Base-by-base conservation (phyloP, 2,113 vertebrate genomes). In the Gallinago paraguaiae region DNA sequence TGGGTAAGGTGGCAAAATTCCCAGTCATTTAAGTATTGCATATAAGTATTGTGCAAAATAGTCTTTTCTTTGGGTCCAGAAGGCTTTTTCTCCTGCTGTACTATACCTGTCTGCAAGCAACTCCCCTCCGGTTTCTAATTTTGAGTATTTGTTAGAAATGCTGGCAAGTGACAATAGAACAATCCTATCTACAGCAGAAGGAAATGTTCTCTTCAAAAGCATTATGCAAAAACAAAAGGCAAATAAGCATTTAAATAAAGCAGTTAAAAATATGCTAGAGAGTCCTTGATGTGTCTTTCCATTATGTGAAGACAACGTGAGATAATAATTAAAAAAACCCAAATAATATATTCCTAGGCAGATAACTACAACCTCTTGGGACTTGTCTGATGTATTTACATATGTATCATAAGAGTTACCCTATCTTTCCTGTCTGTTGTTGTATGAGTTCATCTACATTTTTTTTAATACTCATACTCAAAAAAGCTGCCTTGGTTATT, bases 111-210 rank as follows among this genome's bases (percentile, higher is more conserved):
- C 92, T 50, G 84, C 59, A 88, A 96, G 27, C 33, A 88, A 28
- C 20, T 93, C 35, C 45, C 76, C 70, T 95, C 90, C 15, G 24
- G 39, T 65, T 88, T 86, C 71, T 90, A 82, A 92, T 92, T 95
- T 57, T 92, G 78, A 87, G 13, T 68, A 93, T 67, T 89, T 83
- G 13, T 92, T 97, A 93, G 85, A 92, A 96, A 76, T 54, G 31
- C 16, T 94, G 92, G 50, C 78, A 92, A 94, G 65, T 76, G 78
- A 88, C 56, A 91, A 90, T 35, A 92, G 57, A 91, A 60, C 33
- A 97, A 90, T 82, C 33, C 57, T 91, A 83, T 61, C 53, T 72
- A 72, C 20, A 61, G 35, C 54, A 70, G 71, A 77, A 93, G 86
- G 54, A 93, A 91, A 92, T 71, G 19, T 75, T 72, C 65, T 90